Percentiles rank a stretch among this genome's conserved stretches.
Conservation (phyloP, 2,797 vertebrate genomes). For the Lophius americanus region DNA sequence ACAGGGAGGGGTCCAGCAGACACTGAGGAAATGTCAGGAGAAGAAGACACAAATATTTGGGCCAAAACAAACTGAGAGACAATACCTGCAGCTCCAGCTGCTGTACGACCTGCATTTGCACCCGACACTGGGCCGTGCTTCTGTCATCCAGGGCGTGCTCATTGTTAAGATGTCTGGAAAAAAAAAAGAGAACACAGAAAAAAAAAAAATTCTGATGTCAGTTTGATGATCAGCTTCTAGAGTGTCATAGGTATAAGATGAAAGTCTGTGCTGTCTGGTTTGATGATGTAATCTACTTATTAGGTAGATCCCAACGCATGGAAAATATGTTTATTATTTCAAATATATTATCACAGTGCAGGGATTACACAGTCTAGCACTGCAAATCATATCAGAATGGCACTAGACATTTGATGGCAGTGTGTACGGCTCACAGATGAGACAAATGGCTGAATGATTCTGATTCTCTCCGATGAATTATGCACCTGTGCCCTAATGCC, state of each 20-base stretch:
- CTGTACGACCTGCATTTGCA: conserved; percentile 99
- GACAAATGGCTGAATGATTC: conserved; percentile 64
- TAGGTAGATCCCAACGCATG: conserved; percentile 31
- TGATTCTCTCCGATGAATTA: conserved; percentile 63
- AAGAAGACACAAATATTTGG: conserved; percentile 68
- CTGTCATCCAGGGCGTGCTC: conserved; percentile 99
- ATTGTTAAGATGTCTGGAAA: conserved; percentile 97
- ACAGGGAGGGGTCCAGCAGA: conserved; percentile 43
- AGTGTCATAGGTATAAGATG: conserved; percentile 45
- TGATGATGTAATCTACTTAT: conserved; percentile 38
- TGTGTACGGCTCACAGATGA: conserved; percentile 62
- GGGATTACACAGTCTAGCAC: conserved; percentile 36
- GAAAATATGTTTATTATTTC: conserved; percentile 22
- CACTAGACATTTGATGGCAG: conserved; percentile 63
- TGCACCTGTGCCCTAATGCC: conserved; percentile 37
- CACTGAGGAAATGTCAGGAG: conserved; percentile 51
- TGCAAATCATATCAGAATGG: conserved; percentile 48
- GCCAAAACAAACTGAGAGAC: conserved; percentile 66
- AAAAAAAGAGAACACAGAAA: conserved; percentile 40
- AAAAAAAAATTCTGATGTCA: conserved; percentile 38
- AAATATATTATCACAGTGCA: conserved; percentile 17
- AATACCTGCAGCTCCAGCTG: conserved; percentile 99
- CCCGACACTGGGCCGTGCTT: conserved; percentile 99
- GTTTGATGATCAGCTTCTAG: conserved; percentile 41
- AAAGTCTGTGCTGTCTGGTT: conserved; percentile 41